Evolutionary conservation across 2,888 invertebrate genomes (phyloP).

Genomic region (Linhomoeus sp.): DNA sequence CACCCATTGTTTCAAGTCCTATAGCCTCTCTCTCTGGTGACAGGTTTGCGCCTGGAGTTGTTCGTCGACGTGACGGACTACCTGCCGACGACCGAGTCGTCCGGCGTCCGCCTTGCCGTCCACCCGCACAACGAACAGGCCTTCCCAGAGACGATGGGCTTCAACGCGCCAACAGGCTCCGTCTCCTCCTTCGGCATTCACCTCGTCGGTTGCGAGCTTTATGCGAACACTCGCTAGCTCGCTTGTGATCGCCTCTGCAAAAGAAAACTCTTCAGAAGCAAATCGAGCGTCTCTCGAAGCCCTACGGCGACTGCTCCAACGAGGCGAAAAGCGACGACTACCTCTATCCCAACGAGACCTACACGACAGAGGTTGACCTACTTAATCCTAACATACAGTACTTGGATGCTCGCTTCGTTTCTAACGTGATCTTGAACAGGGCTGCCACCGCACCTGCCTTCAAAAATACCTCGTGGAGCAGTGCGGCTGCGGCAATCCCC

Average conservation of each 20-base stretch:
- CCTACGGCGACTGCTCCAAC: constrained; percentile 22
- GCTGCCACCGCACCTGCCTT: constrained; percentile 21
- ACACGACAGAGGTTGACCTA: constrained; percentile 18
- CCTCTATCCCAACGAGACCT: constrained; percentile 18
- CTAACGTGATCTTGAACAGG: constrained; percentile 7
- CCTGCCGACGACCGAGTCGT: constrained; percentile 23
- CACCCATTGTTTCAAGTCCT: not conserved
- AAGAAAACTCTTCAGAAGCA: constrained; percentile 16
- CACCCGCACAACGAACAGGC: constrained; percentile 19
- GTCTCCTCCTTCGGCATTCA: constrained; percentile 22
- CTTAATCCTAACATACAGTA: not conserved
- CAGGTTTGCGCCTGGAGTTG: constrained; percentile 21
- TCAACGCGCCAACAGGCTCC: constrained; percentile 24
- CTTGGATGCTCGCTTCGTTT: too few species aligned
- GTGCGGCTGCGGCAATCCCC: constrained; percentile 25
- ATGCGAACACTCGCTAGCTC: too few species aligned
- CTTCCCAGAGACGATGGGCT: constrained; percentile 23
- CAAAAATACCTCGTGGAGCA: constrained; percentile 13
- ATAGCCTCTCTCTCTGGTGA: constrained; percentile 1
- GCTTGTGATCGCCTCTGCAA: too few species aligned
- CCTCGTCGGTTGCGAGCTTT: constrained; percentile 8
- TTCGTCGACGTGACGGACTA: constrained; percentile 24
- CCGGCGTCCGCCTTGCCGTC: constrained; percentile 21
- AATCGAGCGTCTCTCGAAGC: constrained; percentile 19
- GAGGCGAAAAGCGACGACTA: constrained; percentile 19